Evolutionary conservation across 2,113 vertebrate genomes (phyloP).

Genomic region (Heptranchias perlo): DNA sequence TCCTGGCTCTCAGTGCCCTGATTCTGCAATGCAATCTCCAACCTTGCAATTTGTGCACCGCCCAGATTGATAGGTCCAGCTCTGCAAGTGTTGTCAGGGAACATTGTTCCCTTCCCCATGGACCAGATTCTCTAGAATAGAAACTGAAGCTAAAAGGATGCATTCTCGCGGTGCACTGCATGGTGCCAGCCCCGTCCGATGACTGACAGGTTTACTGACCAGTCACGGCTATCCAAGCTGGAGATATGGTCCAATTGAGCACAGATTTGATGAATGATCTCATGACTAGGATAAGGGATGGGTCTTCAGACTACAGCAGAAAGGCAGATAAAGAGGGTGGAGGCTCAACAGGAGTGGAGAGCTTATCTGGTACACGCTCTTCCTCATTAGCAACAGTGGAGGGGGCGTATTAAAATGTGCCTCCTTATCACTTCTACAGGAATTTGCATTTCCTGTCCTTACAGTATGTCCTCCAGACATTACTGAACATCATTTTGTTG

Average conservation of each 20-base stretch:
- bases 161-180: neutral
- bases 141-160: neutral
- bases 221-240: neutral
- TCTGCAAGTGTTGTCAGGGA: too few relatives aligned
- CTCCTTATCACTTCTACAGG: too few relatives aligned
- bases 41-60: neutral
- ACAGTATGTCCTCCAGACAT: too few relatives aligned
- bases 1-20: neutral
- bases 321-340: neutral
- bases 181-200: neutral
- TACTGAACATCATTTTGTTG: neutral
- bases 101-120: neutral
- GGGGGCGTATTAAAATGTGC: neutral
- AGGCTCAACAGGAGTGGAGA: neutral
- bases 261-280: neutral
- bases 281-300: neutral
- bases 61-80: neutral
- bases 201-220: neutral
- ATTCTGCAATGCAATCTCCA: neutral
- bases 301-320: neutral
- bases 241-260: neutral
- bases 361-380: neutral
- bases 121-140: neutral
- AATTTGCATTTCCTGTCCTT: too few relatives aligned
- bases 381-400: neutral